phyloP scores from a whole-genome alignment of 2,797 vertebrate species.

The Coracias cyanogaster region DNA sequence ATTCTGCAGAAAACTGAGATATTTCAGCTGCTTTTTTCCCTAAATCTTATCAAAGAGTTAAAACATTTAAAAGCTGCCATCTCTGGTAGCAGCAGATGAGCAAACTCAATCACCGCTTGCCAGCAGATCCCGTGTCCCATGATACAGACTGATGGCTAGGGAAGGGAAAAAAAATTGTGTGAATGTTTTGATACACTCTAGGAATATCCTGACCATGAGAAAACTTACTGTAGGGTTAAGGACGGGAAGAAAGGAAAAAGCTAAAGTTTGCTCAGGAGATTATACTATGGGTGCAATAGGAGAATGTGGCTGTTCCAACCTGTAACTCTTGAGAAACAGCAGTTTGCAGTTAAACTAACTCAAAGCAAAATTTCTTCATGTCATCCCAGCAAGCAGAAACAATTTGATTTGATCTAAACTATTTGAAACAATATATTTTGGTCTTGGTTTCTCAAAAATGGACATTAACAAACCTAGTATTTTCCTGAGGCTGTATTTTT shows the following conservation, averaged over 20 bases:
- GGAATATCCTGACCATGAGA: neutral
- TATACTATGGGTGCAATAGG: neutral
- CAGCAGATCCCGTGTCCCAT: neutral
- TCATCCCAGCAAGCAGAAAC: neutral
- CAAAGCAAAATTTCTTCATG: neutral
- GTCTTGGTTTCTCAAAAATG: neutral
- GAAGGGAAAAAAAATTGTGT: neutral
- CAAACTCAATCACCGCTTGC: accelerated
- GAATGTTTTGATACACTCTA: neutral
- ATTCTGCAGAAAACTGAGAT: neutral
- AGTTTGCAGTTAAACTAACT: neutral
- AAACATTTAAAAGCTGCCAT: neutral
- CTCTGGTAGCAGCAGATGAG: neutral
- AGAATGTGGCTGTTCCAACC: neutral
- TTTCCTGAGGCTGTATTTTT: neutral
- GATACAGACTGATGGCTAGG: neutral
- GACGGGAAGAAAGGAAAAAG: neutral
- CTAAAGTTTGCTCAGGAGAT: neutral
- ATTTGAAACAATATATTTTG: neutral
- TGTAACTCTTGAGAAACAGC: neutral
- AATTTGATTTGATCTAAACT: neutral
- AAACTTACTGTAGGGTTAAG: neutral
- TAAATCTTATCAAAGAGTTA: neutral
- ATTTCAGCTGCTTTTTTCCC: neutral
- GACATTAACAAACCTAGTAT: neutral